Conservation (phyloP, 1,140 invertebrate species). For the Plectrocnemia conspersa region DNA sequence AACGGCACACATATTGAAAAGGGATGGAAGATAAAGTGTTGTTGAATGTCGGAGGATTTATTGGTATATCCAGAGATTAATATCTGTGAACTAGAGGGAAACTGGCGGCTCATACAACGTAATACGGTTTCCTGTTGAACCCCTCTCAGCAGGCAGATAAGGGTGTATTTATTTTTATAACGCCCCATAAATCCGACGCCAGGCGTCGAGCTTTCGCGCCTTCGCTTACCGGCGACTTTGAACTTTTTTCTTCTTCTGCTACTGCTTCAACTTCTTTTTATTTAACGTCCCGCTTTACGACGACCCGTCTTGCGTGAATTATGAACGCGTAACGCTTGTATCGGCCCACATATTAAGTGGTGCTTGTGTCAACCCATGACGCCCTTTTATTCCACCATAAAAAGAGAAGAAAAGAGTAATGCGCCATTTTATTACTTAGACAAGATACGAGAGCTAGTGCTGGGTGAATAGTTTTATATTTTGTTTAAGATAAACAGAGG, state of each 20-base stretch:
- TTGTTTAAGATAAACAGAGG: no score
- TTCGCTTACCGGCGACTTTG: slow-evolving; percentile 11
- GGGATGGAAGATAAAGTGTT: no score
- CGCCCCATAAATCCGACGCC: slow-evolving; percentile 23
- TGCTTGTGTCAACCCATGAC: neutral
- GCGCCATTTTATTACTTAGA: slow-evolving; percentile 2
- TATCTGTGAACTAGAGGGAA: slow-evolving; percentile 15
- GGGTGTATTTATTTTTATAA: slow-evolving; percentile 26
- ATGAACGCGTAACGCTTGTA: slow-evolving; percentile 20
- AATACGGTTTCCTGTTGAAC: slow-evolving; percentile 7
- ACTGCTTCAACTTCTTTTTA: no score
- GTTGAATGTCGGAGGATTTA: no score
- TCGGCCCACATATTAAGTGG: slow-evolving; percentile 9
- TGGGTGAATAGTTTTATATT: no score
- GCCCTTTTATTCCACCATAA: neutral
- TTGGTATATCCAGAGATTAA: slow-evolving; percentile 18
- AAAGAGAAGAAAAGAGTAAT: slow-evolving; percentile 1
- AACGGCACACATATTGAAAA: no score
- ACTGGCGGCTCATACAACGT: slow-evolving; percentile 11
- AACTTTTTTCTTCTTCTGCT: slow-evolving; percentile 15
- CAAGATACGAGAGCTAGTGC: no score
- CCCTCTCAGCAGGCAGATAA: slow-evolving; percentile 10
- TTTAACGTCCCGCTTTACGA: slow-evolving; percentile 4
- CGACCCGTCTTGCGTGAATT: slow-evolving; percentile 19
- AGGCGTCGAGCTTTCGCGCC: neutral